Evolutionary conservation across 1,140 invertebrate species (phyloP).

Genomic region (Cataglyphis hispanica): DNA sequence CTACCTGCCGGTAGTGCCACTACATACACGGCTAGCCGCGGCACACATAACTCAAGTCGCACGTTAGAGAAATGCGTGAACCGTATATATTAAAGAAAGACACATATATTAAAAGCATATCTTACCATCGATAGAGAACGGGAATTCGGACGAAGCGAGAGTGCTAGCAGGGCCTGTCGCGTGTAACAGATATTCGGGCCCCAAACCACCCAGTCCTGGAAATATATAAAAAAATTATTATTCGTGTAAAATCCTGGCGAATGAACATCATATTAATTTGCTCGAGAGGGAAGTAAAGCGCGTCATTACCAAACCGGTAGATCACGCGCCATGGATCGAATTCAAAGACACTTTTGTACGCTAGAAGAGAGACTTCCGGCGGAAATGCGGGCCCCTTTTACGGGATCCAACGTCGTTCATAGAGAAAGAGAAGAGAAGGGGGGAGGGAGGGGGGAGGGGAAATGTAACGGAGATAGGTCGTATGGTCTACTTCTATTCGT

Average conservation of each 20-base stretch:
- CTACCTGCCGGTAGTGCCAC: slow-evolving; percentile 75
- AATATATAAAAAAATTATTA: slow-evolving; percentile 23
- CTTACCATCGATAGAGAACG: slow-evolving; percentile 93
- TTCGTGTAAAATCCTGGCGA: not conserved
- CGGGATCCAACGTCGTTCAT: not conserved
- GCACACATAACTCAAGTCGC: slow-evolving; percentile 62
- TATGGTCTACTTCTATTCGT: not conserved
- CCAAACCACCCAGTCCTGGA: slow-evolving; percentile 90
- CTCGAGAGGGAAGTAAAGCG: slow-evolving; percentile 25
- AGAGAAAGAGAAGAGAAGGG: not conserved
- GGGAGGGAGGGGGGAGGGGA: too few species aligned
- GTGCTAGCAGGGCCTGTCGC: slow-evolving; percentile 92
- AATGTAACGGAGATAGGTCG: not conserved
- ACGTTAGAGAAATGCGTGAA: slow-evolving; percentile 22
- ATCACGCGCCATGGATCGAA: slow-evolving; percentile 17
- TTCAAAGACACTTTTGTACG: slow-evolving; percentile 29
- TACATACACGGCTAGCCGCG: slow-evolving; percentile 68
- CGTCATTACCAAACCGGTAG: slow-evolving; percentile 11
- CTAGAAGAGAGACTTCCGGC: slow-evolving; percentile 77
- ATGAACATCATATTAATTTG: not conserved
- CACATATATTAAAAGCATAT: not conserved
- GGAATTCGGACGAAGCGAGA: slow-evolving; percentile 91
- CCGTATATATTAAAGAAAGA: slow-evolving; percentile 14
- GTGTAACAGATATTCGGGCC: slow-evolving; percentile 92
- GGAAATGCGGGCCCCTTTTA: slow-evolving; percentile 82